These are phyloP conservation scores for Callosobruchus maculatus DNA, from an alignment of 2,888 invertebrate species.

Conservation along the genomic window DNA sequence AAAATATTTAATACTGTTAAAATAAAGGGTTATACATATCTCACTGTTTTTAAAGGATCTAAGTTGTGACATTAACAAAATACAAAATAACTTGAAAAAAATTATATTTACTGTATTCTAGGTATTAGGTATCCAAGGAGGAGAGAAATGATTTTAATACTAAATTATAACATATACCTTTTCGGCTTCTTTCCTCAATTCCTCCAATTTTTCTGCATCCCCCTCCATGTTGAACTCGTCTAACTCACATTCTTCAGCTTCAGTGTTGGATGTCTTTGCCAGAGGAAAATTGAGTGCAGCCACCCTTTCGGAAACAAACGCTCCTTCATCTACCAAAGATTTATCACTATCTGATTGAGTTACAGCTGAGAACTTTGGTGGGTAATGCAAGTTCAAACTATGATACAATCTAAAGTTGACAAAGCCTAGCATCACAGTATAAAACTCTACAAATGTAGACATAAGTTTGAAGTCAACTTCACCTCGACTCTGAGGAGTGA, in stretches of 20 bases:
- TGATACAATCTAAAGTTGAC: constrained; percentile 91
- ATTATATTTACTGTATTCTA: too few species aligned
- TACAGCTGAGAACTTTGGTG: constrained; percentile 69
- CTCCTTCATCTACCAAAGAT: constrained; percentile 67
- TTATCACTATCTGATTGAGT: constrained; percentile 56
- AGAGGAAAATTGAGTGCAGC: constrained; percentile 80
- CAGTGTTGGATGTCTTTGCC: constrained; percentile 56
- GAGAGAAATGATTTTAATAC: too few species aligned
- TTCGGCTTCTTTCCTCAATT: constrained; percentile 70
- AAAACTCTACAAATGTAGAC: constrained; percentile 97
- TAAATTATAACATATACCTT: constrained; percentile 39
- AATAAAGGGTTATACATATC: too few species aligned
- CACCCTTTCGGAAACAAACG: constrained; percentile 77
- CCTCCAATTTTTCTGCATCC: constrained; percentile 69
- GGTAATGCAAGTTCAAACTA: constrained; percentile 85
- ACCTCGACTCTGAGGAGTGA: constrained; percentile 77
- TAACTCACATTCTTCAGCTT: constrained; percentile 60
- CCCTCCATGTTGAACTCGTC: constrained; percentile 68
- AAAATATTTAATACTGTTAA: too few species aligned
- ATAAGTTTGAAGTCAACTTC: constrained; percentile 97
- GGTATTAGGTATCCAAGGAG: too few species aligned
- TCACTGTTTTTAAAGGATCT: too few species aligned
- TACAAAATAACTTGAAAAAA: too few species aligned
- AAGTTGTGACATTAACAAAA: too few species aligned
- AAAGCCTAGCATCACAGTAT: constrained; percentile 91